Conservation (phyloP, 2,797 vertebrate species). For the Amniataba percoides region DNA sequence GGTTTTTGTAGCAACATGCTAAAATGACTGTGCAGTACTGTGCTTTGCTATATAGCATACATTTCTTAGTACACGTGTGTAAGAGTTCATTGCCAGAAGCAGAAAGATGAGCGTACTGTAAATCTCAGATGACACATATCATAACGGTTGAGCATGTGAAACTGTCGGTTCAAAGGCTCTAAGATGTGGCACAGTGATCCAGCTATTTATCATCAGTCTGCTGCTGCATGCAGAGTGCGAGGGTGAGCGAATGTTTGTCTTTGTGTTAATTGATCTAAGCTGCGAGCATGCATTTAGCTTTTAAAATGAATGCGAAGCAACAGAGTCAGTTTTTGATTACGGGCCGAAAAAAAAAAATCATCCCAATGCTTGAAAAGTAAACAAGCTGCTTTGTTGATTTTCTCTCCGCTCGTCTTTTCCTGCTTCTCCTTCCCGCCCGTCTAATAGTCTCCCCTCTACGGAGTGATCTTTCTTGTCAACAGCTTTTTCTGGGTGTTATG, state of each 20-base stretch:
- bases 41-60: neutral
- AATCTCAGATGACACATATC: constrained; percentile 51
- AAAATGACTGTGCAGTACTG: neutral
- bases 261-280: constrained; percentile 41
- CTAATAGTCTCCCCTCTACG: constrained; percentile 12
- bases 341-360: neutral
- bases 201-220: constrained; percentile 32
- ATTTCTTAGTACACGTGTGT: constrained; percentile 30
- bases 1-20: constrained; percentile 3
- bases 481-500: constrained; percentile 45
- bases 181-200: constrained; percentile 44
- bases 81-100: constrained; percentile 39
- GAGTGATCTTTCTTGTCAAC: constrained; percentile 31
- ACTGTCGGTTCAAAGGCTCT: constrained; percentile 52
- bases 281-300: constrained; percentile 23
- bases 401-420: neutral
- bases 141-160: constrained; percentile 52
- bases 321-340: constrained; percentile 23
- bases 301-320: constrained; percentile 15
- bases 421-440: neutral
- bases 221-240: constrained; percentile 1
- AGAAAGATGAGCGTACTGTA: constrained; percentile 41
- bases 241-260: constrained; percentile 28
- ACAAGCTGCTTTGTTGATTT: neutral
- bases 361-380: constrained; percentile 19